Base-by-base conservation (phyloP, 1,140 invertebrate species). In the Stegodyphus mimosarum region DNA sequence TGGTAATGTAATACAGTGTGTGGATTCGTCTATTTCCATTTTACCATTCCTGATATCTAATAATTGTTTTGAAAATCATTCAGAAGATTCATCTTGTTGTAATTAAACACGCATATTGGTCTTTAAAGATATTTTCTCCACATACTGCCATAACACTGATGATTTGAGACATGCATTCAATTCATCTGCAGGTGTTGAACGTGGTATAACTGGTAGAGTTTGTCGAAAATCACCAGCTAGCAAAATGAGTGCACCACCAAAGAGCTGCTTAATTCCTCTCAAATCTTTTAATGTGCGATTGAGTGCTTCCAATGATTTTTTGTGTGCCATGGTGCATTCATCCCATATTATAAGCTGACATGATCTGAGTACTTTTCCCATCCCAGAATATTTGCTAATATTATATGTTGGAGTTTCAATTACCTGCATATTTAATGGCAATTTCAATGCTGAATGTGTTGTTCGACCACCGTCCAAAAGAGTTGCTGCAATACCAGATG, bases 401-500 rank as follows among this genome's bases (percentile, higher is more conserved):
- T 18, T 77, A 5, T 70, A 89, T 10, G 53, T 66, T 18, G 86
- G 85, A 7, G 17, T 87, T 67, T 88, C 84, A 51, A 13, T 75
- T 13, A 87, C 4, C 11, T 76, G 33, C 49, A 80, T 33, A 80
- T 88, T 74, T 9, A 91, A 83, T 55, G 91, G 89, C 18, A 92
- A 83, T 88, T 92, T 92, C 48, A 93, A 91, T 71, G 89, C 89
- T 6, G 90, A 92, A 90, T 93, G 91, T 73, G 90, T 90, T 55
- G 92, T 93, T 89, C 90, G 86, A 33, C 92, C 92, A 87, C 90
- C 90, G 72, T 89, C 78, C 73, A 93, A 83, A 49, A 92, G 89
- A 67, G 91, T 92, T 51, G 92, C 91, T 48, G 92, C 92, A 73
- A 93, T 92, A 77, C 91, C 92, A 51, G 92, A 92, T 70, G 90